These are phyloP conservation scores for Bergia sp. DNA, from an alignment of 92 coral and sea anemone species.

Conservation along the genomic window DNA sequence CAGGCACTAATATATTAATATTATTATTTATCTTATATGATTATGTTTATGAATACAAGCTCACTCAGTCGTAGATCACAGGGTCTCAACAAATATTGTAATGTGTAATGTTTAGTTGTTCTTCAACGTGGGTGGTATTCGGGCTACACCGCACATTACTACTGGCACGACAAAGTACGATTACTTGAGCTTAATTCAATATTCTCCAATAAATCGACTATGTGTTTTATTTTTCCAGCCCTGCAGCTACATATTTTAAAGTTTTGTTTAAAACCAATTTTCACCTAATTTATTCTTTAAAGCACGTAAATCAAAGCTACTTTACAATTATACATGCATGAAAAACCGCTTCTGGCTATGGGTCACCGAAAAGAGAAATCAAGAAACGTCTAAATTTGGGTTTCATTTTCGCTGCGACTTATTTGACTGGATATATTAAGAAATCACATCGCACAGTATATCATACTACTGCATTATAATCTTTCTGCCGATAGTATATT, in stretches of 20 bases:
- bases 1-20: not conserved
- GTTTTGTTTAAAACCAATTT: slow-evolving; percentile 9
- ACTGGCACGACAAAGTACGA: not conserved
- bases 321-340: not conserved
- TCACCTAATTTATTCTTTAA: slow-evolving; percentile 21
- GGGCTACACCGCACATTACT: not conserved
- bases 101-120: not conserved
- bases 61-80: slow-evolving; percentile 10
- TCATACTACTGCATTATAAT: no score
- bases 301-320: not conserved
- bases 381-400: not conserved
- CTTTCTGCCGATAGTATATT: not conserved
- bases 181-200: slow-evolving; percentile 1
- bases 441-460: no score
- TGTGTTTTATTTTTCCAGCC: not conserved
- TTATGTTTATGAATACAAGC: not conserved
- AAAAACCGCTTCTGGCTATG: not conserved
- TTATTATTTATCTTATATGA: not conserved
- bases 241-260: not conserved
- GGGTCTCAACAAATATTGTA: not conserved
- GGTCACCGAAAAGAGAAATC: not conserved
- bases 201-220: slow-evolving; percentile 7
- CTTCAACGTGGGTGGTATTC: slow-evolving; percentile 6
- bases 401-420: not conserved
- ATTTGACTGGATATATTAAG: not conserved